Evolutionary conservation across 2,113 vertebrate genomes (phyloP).

Genomic region (Syngnathus floridae): DNA sequence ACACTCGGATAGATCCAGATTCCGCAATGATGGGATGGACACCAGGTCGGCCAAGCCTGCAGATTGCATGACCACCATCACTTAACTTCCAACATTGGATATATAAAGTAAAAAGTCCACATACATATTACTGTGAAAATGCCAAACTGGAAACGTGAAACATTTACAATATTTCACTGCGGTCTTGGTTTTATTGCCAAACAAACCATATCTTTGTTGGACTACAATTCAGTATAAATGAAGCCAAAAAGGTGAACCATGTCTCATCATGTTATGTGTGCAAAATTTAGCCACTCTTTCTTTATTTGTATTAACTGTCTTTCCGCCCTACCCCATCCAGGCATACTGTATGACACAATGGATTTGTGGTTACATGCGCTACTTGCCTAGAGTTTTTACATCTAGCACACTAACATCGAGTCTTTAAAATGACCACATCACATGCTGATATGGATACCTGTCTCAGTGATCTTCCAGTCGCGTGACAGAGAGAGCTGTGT

Average conservation of each 20-base stretch:
- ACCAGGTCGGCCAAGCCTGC: slow-evolving; percentile 66
- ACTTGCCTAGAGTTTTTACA: no score
- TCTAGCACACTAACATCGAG: no score
- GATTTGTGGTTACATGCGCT: no score
- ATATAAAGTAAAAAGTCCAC: background rate
- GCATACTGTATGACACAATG: no score
- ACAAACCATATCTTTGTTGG: no score
- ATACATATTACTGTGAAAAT: background rate
- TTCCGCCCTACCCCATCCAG: no score
- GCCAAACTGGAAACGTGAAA: background rate
- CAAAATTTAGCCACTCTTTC: background rate
- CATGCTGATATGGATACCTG: slow-evolving; percentile 23
- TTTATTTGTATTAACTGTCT: no score
- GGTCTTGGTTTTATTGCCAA: background rate
- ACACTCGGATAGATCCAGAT: slow-evolving; percentile 75
- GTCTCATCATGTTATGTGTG: background rate
- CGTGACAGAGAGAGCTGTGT: slow-evolving; percentile 61
- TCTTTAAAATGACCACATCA: background rate
- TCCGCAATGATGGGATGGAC: slow-evolving; percentile 56
- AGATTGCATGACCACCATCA: background rate
- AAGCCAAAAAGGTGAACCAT: no score
- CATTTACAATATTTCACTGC: background rate
- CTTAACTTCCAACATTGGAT: background rate
- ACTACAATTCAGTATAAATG: no score
- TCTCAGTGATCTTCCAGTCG: slow-evolving; percentile 72